Evolutionary conservation across 2,113 vertebrate species (phyloP).

Genomic region (Gulo gulo): DNA sequence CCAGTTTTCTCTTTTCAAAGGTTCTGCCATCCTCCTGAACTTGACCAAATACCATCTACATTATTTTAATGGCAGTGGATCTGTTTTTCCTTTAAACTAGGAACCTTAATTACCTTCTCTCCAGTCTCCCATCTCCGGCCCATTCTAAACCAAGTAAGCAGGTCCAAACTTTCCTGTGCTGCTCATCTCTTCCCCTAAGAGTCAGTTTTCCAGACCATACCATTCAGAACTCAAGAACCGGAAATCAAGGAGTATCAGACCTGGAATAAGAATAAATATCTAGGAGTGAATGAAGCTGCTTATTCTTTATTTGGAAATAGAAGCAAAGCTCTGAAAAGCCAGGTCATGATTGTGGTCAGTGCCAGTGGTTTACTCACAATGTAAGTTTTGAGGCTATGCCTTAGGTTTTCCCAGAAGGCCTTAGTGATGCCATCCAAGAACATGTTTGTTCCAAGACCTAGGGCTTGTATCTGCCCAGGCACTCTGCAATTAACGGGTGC

Average conservation of each 20-base stretch:
- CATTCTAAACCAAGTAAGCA: background rate
- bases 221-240: background rate
- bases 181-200: background rate
- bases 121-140: background rate
- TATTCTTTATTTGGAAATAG: slow-evolving; percentile 64
- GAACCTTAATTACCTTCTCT: background rate
- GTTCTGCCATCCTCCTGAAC: background rate
- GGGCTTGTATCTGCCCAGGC: background rate
- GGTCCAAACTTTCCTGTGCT: background rate
- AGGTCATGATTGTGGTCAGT: background rate
- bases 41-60: background rate
- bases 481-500: background rate
- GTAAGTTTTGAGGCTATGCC: background rate
- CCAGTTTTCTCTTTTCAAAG: background rate
- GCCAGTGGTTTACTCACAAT: background rate
- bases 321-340: slow-evolving; percentile 36
- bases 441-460: background rate
- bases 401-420: background rate
- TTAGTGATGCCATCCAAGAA: background rate
- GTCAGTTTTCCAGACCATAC: background rate
- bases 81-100: background rate
- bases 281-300: background rate
- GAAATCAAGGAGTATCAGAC: background rate
- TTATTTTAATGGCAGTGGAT: background rate
- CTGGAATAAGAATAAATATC: background rate